These are phyloP conservation scores for Pituophis catenifer DNA, from an alignment of 2,113 vertebrate genomes.

Conservation along the genomic window DNA sequence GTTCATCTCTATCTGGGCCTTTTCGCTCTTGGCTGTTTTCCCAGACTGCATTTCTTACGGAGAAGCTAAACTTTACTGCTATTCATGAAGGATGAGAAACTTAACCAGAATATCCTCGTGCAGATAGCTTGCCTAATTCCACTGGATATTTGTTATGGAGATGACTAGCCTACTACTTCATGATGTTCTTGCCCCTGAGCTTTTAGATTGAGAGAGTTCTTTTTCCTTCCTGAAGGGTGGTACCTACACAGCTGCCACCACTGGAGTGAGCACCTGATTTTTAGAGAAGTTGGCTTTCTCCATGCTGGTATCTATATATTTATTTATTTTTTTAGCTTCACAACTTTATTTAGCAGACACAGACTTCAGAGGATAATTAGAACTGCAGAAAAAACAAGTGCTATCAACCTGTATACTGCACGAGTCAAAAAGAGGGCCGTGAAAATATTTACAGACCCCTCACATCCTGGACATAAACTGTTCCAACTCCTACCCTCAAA, in stretches of 20 bases:
- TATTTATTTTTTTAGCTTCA: not conserved
- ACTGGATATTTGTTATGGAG: not conserved
- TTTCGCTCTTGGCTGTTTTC: not conserved
- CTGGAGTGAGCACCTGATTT: not conserved
- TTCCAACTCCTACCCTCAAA: too few relatives aligned
- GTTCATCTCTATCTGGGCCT: not conserved
- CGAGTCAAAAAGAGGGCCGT: too few relatives aligned
- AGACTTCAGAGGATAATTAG: too few relatives aligned
- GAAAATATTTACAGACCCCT: too few relatives aligned
- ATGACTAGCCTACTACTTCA: not conserved
- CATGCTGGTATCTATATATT: not conserved
- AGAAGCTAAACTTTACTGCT: not conserved
- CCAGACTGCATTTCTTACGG: not conserved
- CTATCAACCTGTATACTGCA: too few relatives aligned
- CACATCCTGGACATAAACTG: too few relatives aligned
- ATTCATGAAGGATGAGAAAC: not conserved
- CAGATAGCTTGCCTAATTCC: not conserved
- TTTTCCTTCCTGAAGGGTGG: not conserved
- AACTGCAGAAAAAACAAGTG: too few relatives aligned
- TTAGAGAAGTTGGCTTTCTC: not conserved
- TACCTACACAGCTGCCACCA: not conserved
- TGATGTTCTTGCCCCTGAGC: not conserved
- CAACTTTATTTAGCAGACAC: too few relatives aligned
- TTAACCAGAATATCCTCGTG: not conserved
- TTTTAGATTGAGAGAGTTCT: not conserved